These are phyloP conservation scores for Protophormia terraenovae DNA, from an alignment of 2,888 invertebrate genomes.

Conservation along the genomic window DNA sequence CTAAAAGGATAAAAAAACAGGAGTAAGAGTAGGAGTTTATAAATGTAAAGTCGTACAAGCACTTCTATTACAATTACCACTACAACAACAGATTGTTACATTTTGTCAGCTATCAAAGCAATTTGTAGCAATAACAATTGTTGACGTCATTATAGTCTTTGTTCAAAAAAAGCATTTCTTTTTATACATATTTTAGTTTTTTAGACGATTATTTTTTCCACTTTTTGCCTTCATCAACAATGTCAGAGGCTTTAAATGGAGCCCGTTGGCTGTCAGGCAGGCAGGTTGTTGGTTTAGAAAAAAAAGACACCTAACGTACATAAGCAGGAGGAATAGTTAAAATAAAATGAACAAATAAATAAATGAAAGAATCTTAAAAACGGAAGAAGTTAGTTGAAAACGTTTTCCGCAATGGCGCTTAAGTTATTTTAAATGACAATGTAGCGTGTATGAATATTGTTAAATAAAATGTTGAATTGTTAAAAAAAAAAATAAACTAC, in stretches of 20 bases:
- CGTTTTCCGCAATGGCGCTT: conserved; percentile 71
- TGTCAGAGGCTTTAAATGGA: conserved; percentile 11
- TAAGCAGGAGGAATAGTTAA: conserved; percentile 2
- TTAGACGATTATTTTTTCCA: neutral
- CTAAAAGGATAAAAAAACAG: neutral
- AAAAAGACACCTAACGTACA: neutral
- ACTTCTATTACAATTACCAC: conserved; percentile 28
- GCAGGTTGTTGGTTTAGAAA: neutral
- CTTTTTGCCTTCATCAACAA: neutral
- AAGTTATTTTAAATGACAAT: conserved; percentile 79
- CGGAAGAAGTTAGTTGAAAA: conserved; percentile 67
- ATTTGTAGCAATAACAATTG: conserved; percentile 65
- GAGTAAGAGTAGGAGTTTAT: neutral
- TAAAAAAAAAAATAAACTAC: conserved; percentile 27
- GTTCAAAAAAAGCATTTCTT: conserved; percentile 36
- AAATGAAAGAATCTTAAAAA: conserved; percentile 48
- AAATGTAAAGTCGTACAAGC: neutral
- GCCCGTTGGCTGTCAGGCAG: neutral
- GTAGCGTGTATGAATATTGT: conserved; percentile 75
- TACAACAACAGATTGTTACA: conserved; percentile 44
- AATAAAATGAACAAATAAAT: conserved; percentile 55
- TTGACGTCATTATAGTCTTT: conserved; percentile 63
- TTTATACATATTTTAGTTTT: conserved; percentile 18
- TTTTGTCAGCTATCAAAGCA: conserved; percentile 62
- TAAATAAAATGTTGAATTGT: conserved; percentile 58